phyloP scores from a whole-genome alignment of 2,797 vertebrate species.

The Cichlasoma orientale region DNA sequence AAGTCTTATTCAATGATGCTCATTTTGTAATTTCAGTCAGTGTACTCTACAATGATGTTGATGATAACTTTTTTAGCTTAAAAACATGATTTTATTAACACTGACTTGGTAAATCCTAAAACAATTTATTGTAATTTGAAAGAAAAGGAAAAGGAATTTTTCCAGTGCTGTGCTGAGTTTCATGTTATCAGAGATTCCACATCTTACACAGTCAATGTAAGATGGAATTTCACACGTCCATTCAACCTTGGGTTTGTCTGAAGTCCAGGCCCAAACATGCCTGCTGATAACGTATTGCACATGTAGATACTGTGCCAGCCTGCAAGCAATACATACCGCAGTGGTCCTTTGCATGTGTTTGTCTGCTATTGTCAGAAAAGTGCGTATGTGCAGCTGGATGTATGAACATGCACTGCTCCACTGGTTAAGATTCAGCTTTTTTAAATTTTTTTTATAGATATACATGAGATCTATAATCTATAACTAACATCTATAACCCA shows the following conservation, averaged over 20 bases:
- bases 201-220: neutral
- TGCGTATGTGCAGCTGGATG: neutral
- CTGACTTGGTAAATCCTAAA: neutral
- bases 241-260: constrained; percentile 30
- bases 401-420: neutral
- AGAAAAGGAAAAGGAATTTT: neutral
- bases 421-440: constrained; percentile 7
- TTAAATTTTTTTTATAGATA: neutral
- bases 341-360: neutral
- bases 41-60: neutral
- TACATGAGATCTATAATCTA: no score
- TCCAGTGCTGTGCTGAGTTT: neutral
- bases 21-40: neutral
- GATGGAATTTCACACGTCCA: constrained; percentile 26
- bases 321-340: neutral
- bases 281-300: neutral
- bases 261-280: constrained; percentile 39
- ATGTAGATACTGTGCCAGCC: constrained; percentile 17
- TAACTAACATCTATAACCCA: neutral
- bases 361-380: neutral
- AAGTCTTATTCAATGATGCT: neutral
- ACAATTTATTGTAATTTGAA: neutral
- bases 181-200: no score
- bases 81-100: neutral
- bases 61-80: neutral